phyloP scores from a whole-genome alignment of 2,888 invertebrate genomes.

The Noctua janthe region DNA sequence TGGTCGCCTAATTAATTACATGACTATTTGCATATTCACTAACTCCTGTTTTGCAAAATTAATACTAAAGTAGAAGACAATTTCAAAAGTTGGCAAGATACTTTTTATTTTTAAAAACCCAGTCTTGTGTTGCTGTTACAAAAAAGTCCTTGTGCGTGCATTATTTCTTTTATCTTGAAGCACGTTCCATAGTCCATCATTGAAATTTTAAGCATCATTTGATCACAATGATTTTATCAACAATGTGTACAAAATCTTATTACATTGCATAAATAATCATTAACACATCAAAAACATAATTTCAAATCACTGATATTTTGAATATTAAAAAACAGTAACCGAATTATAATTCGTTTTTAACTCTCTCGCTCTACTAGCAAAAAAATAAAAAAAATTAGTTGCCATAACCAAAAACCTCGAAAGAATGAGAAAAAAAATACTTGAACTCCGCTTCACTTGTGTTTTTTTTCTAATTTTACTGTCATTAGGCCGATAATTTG shows the following conservation, averaged over 20 bases:
- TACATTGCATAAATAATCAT: not conserved
- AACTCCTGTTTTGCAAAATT: not conserved
- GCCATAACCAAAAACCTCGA: slow-evolving; percentile 66
- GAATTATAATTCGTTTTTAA: not conserved
- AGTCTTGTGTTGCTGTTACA: slow-evolving; percentile 11
- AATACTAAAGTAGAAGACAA: slow-evolving; percentile 3
- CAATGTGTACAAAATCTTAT: not conserved
- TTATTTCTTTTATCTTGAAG: slow-evolving; percentile 14
- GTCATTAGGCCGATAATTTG: slow-evolving; percentile 89
- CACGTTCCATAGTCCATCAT: slow-evolving; percentile 5
- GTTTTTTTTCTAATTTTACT: slow-evolving; percentile 90
- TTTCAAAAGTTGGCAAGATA: slow-evolving; percentile 30
- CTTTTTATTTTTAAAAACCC: not conserved
- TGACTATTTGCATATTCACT: not conserved
- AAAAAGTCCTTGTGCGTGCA: not conserved
- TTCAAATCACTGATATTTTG: not conserved
- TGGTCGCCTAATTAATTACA: not conserved
- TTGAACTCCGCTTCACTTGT: slow-evolving; percentile 88
- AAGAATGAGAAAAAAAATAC: slow-evolving; percentile 87
- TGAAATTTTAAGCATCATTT: slow-evolving; percentile 27
- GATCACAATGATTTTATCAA: fast-evolving
- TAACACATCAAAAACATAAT: not conserved
- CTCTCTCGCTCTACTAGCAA: not conserved
- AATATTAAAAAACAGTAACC: not conserved
- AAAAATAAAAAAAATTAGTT: slow-evolving; percentile 32